Evolutionary conservation across 2,113 vertebrate species (phyloP).

Genomic region (Tonatia bakeri): DNA sequence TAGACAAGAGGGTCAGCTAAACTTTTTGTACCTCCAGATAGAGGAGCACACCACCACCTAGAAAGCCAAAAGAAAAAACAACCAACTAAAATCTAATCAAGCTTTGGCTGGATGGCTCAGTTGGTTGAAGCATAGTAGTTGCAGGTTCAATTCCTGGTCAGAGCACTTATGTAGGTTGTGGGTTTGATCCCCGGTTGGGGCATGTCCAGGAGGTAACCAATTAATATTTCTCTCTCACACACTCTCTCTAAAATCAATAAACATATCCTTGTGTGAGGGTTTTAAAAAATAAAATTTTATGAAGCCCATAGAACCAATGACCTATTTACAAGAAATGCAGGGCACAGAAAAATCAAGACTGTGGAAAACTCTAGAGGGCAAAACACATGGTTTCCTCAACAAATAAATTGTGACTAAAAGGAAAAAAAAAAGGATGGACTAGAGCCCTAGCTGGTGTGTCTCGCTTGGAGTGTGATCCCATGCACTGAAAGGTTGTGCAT

Average conservation of each 20-base stretch:
- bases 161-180: no score
- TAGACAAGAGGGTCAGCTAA: background rate
- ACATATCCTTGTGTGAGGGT: no score
- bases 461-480: no score
- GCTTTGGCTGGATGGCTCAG: background rate
- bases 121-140: no score
- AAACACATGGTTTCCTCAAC: background rate
- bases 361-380: background rate
- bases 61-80: background rate
- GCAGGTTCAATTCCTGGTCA: no score
- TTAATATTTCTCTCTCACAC: no score
- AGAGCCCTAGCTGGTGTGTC: no score
- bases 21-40: background rate
- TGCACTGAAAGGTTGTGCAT: no score
- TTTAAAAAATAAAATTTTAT: background rate
- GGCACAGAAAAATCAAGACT: background rate
- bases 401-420: background rate
- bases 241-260: no score
- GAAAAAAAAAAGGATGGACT: background rate
- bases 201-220: no score
- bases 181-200: no score
- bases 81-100: conserved; percentile 6
- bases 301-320: background rate
- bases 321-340: background rate
- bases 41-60: background rate